Conservation (phyloP, 1,140 invertebrate species). For the Dendroctonus valens region DNA sequence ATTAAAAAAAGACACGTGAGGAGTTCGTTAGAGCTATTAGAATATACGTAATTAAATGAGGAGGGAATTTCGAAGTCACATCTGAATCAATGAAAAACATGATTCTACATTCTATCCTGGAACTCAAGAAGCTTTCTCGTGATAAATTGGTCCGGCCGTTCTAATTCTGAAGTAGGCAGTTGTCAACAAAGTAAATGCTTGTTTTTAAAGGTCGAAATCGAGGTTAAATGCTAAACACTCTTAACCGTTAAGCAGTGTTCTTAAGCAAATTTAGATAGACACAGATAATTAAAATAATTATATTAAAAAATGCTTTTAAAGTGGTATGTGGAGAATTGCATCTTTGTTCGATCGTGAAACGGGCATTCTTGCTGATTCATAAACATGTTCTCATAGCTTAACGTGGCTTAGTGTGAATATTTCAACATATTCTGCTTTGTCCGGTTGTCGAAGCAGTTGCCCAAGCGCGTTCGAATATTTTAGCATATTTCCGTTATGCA, state of each 20-base stretch:
- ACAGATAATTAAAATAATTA: conserved; percentile 8
- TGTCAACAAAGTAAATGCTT: too few relatives aligned
- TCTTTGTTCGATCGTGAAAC: conserved; percentile 19
- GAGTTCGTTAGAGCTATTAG: too few relatives aligned
- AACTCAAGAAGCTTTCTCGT: too few relatives aligned
- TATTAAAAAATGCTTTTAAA: conserved; percentile 20
- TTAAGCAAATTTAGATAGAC: conserved; percentile 2
- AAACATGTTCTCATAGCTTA: conserved; percentile 17
- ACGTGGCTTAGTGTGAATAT: conserved; percentile 21
- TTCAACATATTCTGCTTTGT: conserved; percentile 26
- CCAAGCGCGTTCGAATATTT: conserved; percentile 9
- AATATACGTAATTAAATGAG: too few relatives aligned
- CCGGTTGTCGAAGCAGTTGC: conserved; percentile 14
- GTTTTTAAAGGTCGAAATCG: too few relatives aligned
- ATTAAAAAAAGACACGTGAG: too few relatives aligned
- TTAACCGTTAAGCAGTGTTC: not conserved
- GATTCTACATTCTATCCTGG: too few relatives aligned
- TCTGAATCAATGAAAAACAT: too few relatives aligned
- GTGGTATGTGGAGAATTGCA: conserved; percentile 15
- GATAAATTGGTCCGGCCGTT: too few relatives aligned
- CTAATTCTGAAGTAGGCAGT: too few relatives aligned
- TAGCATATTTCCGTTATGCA: conserved; percentile 21
- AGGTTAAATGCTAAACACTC: not conserved
- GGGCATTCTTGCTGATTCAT: conserved; percentile 22
- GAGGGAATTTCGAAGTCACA: too few relatives aligned